Evolutionary conservation across 1,140 invertebrate genomes (phyloP).

Genomic region (Nasonia longicornis): DNA sequence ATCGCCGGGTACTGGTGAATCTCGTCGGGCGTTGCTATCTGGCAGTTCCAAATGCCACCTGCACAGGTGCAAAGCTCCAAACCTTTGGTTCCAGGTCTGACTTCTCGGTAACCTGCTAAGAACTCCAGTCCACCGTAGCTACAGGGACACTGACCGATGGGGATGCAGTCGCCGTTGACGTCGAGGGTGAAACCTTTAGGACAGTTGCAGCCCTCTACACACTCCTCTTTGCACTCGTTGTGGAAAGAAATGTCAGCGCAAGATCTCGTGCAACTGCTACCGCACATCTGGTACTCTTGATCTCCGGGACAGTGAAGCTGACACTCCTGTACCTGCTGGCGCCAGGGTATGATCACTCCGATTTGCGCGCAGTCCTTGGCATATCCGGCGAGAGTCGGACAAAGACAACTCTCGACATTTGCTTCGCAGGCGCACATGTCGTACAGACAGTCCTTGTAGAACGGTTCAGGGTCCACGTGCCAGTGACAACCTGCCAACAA

Average conservation of each 20-base stretch:
- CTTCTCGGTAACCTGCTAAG: conserved; percentile 79
- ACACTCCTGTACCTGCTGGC: conserved; percentile 82
- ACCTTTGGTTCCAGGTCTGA: conserved; percentile 75
- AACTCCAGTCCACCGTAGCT: conserved; percentile 79
- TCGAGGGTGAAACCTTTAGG: conserved; percentile 81
- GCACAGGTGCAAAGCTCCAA: conserved; percentile 81
- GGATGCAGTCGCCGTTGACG: conserved; percentile 80
- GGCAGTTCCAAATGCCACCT: conserved; percentile 77
- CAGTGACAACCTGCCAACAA: conserved; percentile 79
- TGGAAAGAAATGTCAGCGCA: conserved; percentile 55
- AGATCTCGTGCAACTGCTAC: conserved; percentile 70
- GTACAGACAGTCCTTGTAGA: conserved; percentile 85
- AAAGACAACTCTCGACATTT: conserved; percentile 78
- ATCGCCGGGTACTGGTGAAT: conserved; percentile 73
- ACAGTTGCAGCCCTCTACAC: conserved; percentile 91
- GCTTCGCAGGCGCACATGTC: conserved; percentile 87
- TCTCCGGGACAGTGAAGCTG: conserved; percentile 81
- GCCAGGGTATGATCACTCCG: conserved; percentile 81
- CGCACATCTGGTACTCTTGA: conserved; percentile 81
- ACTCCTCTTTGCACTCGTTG: conserved; percentile 72
- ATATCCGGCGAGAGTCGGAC: conserved; percentile 84
- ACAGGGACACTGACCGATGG: conserved; percentile 82
- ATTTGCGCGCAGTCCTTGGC: conserved; percentile 81
- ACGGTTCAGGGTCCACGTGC: conserved; percentile 82
- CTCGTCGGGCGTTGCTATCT: conserved; percentile 74